Evolutionary conservation across 2,888 invertebrate species (phyloP), one percentile per base, ranked within the genome.

Genomic region (Lepidochitona cinerea): DNA sequence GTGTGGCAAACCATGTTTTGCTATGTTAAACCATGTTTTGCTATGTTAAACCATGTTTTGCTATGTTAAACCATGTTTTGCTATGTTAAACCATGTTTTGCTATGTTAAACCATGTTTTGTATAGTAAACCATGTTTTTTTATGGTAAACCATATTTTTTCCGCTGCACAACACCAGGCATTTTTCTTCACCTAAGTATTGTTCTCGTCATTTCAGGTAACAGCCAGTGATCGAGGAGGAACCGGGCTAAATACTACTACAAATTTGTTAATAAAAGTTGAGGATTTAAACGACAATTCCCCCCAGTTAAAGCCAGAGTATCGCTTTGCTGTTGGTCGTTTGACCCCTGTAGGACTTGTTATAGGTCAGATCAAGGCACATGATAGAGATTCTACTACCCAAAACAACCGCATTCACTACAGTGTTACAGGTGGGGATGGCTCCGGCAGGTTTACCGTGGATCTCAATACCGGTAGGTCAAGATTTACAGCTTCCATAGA

Each of bases 231-330:
- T 65, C 71, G 76, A 70, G 74, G 70, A 26, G 78, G 77, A 6
- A 52, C 23, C 12, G 76, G 79, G 12, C 72, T 71, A n/a, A 49
- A 68, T 23, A 59, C 76, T 26, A 59, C 67, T 23, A 59, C 75
- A 18, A 68, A 52, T 23, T 54, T 81, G 14, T 71, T 52, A 18
- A 74, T 81, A 14, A 37, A 53, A 5, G 68, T 79, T 2, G 35
- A 70, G 26, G 79, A 79, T 36, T 35, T 65, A 5, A 79, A 79
- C 36, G 79, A 79, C 72, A 76, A 79, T 41, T 37, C 66, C n/a
- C 79, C 79, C 18, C 26, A 33, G 1, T 76, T 79, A 36, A 26
- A 49, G 18, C 35, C 71, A 4, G 33, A 68, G 12, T 66, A 52
- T 12, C 26, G 33, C 14, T 76, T 76, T 35, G 33, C 54, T 18